Percentiles rank a stretch among this genome's conserved stretches.
phyloP scores from a whole-genome alignment of 2,888 invertebrate genomes.

The Agonopterix arenella region DNA sequence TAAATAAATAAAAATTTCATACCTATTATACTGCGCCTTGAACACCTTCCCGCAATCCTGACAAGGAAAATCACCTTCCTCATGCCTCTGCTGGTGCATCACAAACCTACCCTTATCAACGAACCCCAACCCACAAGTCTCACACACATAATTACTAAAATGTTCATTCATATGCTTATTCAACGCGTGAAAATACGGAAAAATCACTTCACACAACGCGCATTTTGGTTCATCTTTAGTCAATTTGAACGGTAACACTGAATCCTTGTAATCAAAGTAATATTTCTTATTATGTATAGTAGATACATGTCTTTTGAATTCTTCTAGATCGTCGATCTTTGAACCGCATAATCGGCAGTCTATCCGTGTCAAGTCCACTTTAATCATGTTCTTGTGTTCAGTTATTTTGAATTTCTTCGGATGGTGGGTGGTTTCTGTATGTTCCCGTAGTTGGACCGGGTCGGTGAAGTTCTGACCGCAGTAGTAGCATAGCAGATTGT shows the following conservation, averaged over 20 bases:
- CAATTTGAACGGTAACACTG: constrained; percentile 19
- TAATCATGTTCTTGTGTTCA: constrained; percentile 61
- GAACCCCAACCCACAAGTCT: constrained; percentile 4
- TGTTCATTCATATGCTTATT: constrained; percentile 7
- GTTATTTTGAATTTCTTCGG: constrained; percentile 57
- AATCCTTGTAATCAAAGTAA: constrained; percentile 48
- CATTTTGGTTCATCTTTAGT: constrained; percentile 25
- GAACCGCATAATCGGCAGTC: constrained; percentile 50
- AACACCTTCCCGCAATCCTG: constrained; percentile 60
- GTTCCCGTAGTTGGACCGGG: constrained; percentile 33
- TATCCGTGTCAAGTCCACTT: constrained; percentile 53
- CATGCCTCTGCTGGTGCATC: constrained; percentile 14
- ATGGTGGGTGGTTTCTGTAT: constrained; percentile 31
- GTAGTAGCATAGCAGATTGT: constrained; percentile 58
- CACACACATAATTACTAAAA: constrained; percentile 6
- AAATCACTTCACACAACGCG: neutral
- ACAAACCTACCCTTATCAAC: constrained; percentile 3
- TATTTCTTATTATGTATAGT: constrained; percentile 45
- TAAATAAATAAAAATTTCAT: neutral
- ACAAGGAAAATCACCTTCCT: constrained; percentile 51
- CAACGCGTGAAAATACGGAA: constrained; percentile 4
- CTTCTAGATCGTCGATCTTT: constrained; percentile 42
- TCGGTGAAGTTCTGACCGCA: constrained; percentile 47
- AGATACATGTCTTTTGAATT: constrained; percentile 47
- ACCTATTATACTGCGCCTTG: constrained; percentile 44